phyloP scores from a whole-genome alignment of 2,797 vertebrate genomes.

The Gymnopithys bicolor region DNA sequence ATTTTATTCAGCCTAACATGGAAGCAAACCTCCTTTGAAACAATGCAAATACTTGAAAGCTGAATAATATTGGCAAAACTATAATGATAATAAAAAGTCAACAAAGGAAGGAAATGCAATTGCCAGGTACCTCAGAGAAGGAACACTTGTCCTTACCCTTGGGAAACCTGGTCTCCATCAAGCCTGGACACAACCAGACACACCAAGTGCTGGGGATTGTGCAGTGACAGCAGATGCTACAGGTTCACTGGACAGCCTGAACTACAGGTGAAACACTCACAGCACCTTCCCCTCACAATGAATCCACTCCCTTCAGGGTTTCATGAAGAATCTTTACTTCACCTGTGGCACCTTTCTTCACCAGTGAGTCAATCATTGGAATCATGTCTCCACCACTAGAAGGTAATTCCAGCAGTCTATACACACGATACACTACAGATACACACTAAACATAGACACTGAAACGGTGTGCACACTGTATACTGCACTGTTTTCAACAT shows the following conservation, averaged over 20 bases:
- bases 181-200: background rate
- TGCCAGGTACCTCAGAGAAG: background rate
- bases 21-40: background rate
- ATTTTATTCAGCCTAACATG: background rate
- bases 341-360: background rate
- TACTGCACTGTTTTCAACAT: background rate
- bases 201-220: background rate
- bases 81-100: background rate
- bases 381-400: fast-evolving
- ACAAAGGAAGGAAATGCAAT: background rate
- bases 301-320: background rate
- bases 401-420: background rate
- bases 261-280: fast-evolving
- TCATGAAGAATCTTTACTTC: background rate
- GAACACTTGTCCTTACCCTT: background rate
- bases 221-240: background rate
- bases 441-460: fast-evolving
- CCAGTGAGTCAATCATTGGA: background rate
- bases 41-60: background rate
- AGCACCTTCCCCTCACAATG: background rate
- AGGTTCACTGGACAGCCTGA: background rate
- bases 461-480: background rate
- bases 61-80: background rate
- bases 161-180: background rate
- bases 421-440: fast-evolving